These are phyloP conservation scores for Podarcis lilfordi DNA, from an alignment of 2,797 vertebrate species.

Conservation along the genomic window DNA sequence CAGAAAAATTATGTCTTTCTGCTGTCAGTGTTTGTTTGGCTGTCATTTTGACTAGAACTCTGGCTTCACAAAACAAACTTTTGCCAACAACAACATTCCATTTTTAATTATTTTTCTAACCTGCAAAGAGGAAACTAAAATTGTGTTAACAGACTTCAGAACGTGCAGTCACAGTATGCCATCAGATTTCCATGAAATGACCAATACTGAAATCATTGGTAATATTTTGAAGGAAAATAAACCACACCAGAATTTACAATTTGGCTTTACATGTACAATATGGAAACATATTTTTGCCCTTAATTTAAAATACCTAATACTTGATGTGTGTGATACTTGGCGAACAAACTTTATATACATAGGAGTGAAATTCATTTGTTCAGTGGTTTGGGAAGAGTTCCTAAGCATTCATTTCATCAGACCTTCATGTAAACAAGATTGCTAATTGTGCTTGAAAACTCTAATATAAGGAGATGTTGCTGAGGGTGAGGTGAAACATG, in stretches of 20 bases:
- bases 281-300: background rate
- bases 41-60: background rate
- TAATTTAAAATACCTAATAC: background rate
- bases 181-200: background rate
- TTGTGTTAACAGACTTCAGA: background rate
- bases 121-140: constrained; percentile 1
- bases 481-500: background rate
- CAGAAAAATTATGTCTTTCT: constrained; percentile 5
- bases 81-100: background rate
- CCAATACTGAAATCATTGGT: background rate
- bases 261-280: background rate
- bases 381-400: background rate
- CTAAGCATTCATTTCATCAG: background rate
- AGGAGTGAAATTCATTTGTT: background rate
- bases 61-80: background rate
- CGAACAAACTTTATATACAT: background rate
- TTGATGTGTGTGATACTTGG: background rate
- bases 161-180: background rate
- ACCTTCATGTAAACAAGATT: background rate
- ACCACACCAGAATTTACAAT: background rate
- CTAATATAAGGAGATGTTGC: background rate
- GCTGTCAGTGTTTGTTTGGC: background rate
- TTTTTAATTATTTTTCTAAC: constrained; percentile 3
- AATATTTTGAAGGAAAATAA: background rate
- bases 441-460: background rate